These are phyloP conservation scores for Epinotia demarniana DNA, from an alignment of 2,888 invertebrate genomes.

Conservation along the genomic window DNA sequence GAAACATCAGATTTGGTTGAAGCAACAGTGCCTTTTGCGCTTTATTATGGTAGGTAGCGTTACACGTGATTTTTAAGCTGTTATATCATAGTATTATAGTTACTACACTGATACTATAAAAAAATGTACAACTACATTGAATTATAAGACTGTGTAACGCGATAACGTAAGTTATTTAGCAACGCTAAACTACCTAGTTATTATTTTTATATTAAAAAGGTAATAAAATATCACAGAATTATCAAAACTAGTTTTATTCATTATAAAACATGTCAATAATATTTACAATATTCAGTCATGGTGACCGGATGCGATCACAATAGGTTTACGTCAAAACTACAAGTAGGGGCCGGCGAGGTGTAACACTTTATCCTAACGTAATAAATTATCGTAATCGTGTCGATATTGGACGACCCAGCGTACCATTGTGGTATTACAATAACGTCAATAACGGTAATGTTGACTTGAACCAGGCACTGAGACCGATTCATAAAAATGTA, in stretches of 20 bases:
- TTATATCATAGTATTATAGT: background rate
- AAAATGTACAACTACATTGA: slow-evolving; percentile 24
- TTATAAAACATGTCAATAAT: slow-evolving; percentile 73
- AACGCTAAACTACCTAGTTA: slow-evolving; percentile 17
- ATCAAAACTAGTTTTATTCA: slow-evolving; percentile 75
- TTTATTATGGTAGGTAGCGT: background rate
- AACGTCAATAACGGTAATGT: background rate
- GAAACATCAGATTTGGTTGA: background rate
- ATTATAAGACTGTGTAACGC: slow-evolving; percentile 14
- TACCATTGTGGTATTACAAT: background rate
- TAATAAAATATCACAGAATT: slow-evolving; percentile 48
- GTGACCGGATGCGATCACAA: slow-evolving; percentile 61
- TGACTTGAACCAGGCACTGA: no score
- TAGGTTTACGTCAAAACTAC: slow-evolving; percentile 44
- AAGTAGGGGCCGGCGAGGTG: slow-evolving; percentile 13
- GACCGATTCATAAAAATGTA: no score
- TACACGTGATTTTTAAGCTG: background rate
- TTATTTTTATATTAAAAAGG: slow-evolving; percentile 17
- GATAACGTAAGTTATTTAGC: slow-evolving; percentile 32
- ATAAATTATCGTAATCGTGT: slow-evolving; percentile 18
- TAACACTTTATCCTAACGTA: slow-evolving; percentile 1
- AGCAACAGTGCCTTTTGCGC: slow-evolving; percentile 13
- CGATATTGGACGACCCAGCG: background rate
- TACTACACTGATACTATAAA: background rate
- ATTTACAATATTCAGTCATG: slow-evolving; percentile 83